Base-by-base conservation (phyloP, 2,888 invertebrate species). In the Aspidapion aeneum region DNA sequence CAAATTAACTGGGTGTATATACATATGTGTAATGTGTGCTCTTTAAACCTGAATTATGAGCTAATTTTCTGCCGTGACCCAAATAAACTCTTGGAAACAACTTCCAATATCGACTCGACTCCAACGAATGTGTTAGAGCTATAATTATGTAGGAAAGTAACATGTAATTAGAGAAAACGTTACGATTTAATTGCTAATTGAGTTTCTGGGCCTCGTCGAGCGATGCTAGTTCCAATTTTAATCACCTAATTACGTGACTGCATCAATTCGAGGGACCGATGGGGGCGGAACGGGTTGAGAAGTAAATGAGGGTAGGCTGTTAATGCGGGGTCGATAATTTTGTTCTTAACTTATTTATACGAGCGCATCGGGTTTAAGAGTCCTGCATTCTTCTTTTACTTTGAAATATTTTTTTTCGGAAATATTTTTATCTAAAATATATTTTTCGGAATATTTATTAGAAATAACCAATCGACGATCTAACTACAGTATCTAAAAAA, bases 181-280 rank as follows among this genome's bases (percentile, higher is more conserved):
- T 80, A 82, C 82, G 82, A 35, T 83, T 83, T 82, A 83, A 83
- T 83, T 83, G 83, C 82, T 83, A 83, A 83, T 83, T 83, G 83
- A 83, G 82, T 82, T 82, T 82, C 82, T 81, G 80, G 80, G 79
- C 80, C 80, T 35, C 35, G 35, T 7, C 81, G 81, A 81, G 81
- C 81, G 81, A 76, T 73, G 74, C 73, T 72, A 82, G 81, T 82
- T 82, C 82, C 81, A 83, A 83, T 83, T 83, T 83, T 83, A 83
- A 83, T 83, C 82, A 82, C 82, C 82, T 83, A 82, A 83, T 83
- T 82, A 83, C 82, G 80, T 81, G 82, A 80, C 80, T 67, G 63
- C 66, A 52, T 52, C 52, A 52, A 52, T 52, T 18, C 19, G 35
- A 35, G 35, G 19, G 17, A 52, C 18, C 3, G 17, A 18, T 17